Evolutionary conservation across 2,113 vertebrate genomes (phyloP).

Genomic region (Lepus americanus): DNA sequence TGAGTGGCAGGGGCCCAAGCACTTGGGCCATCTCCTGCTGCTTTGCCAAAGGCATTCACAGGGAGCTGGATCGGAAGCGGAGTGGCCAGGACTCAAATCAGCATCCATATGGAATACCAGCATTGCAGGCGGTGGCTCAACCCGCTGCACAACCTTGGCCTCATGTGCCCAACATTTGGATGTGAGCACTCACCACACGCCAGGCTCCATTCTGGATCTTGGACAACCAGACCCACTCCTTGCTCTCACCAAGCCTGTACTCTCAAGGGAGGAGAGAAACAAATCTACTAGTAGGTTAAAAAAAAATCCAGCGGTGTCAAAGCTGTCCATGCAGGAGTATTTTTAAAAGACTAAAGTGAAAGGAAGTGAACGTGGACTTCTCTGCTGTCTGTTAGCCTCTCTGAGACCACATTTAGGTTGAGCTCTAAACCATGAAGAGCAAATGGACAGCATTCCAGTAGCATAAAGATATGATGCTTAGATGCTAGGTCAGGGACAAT

Average conservation of each 20-base stretch:
- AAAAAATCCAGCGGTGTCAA: neutral
- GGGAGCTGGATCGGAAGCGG: no score
- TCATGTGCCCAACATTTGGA: neutral
- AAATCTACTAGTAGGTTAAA: neutral
- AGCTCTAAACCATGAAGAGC: neutral
- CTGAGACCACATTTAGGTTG: neutral
- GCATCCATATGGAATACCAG: no score
- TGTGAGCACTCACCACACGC: neutral
- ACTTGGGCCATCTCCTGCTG: no score
- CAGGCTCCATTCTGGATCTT: neutral
- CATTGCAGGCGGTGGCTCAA: no score
- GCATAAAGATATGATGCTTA: neutral
- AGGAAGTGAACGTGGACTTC: neutral
- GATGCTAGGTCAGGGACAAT: rapidly evolving
- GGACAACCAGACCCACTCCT: neutral
- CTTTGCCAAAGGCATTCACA: no score
- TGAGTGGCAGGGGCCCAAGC: no score
- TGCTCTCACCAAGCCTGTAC: neutral
- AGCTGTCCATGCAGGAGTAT: neutral
- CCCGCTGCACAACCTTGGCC: no score
- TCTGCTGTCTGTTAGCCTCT: neutral
- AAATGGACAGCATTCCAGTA: neutral
- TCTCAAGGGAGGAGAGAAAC: neutral
- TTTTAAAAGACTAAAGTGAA: slow-evolving; percentile 6
- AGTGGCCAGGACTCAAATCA: no score